Evolutionary conservation across 2,797 vertebrate species (phyloP).

Genomic region (Macrochelys suwanniensis): DNA sequence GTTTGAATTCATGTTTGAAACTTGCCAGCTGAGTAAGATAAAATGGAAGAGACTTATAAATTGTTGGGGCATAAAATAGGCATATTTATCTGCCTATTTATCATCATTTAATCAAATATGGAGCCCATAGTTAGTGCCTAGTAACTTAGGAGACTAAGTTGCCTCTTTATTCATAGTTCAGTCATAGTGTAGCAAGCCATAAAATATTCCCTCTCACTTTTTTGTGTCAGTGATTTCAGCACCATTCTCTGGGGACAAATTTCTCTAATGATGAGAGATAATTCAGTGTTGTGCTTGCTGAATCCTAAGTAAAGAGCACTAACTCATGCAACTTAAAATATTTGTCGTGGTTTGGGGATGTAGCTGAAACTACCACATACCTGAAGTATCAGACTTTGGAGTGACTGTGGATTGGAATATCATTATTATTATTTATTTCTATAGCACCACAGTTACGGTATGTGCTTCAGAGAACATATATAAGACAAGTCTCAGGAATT

Average conservation of each 20-base stretch:
- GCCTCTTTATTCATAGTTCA: slow-evolving; percentile 56
- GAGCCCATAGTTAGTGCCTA: slow-evolving; percentile 55
- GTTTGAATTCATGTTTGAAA: slow-evolving; percentile 59
- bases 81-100: slow-evolving; percentile 73
- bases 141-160: slow-evolving; percentile 60
- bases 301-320: slow-evolving; percentile 58
- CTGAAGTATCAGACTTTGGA: neutral
- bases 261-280: slow-evolving; percentile 81
- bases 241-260: slow-evolving; percentile 75
- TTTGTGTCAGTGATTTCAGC: slow-evolving; percentile 77
- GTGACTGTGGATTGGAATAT: neutral
- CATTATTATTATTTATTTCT: neutral
- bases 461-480: neutral
- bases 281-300: slow-evolving; percentile 80
- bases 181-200: slow-evolving; percentile 68
- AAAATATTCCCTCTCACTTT: slow-evolving; percentile 77
- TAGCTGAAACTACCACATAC: neutral
- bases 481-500: neutral
- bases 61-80: slow-evolving; percentile 72
- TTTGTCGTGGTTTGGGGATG: slow-evolving; percentile 2
- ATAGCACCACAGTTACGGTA: neutral
- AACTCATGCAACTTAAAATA: slow-evolving; percentile 1
- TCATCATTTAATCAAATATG: slow-evolving; percentile 77
- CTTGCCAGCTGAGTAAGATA: slow-evolving; percentile 59
- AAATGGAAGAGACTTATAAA: slow-evolving; percentile 74